Evolutionary conservation across 2,888 invertebrate genomes (phyloP).

Genomic region (Drosophila vallismaia): DNA sequence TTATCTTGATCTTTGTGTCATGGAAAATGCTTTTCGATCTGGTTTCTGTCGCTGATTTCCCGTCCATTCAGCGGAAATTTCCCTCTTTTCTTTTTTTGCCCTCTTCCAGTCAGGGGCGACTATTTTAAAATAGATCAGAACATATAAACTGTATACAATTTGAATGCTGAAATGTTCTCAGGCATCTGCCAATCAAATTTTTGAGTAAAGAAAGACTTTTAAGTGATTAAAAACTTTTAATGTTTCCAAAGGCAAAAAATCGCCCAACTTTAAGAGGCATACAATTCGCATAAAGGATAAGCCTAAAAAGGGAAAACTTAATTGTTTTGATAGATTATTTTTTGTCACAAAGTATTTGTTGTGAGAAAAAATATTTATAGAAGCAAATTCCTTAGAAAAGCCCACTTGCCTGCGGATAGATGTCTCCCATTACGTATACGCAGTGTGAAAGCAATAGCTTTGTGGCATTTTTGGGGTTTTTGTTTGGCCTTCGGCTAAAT

Average conservation of each 20-base stretch:
- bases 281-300: neutral
- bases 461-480: conserved; percentile 32
- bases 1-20: conserved; percentile 54
- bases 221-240: neutral
- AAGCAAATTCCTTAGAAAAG: conserved; percentile 22
- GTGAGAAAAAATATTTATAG: conserved; percentile 15
- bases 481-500: conserved; percentile 68
- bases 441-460: conserved; percentile 31
- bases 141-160: conserved; percentile 9
- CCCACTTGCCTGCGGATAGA: conserved; percentile 31
- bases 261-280: neutral
- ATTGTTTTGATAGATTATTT: conserved; percentile 17
- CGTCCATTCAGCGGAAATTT: conserved; percentile 23
- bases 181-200: conserved; percentile 20
- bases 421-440: conserved; percentile 35
- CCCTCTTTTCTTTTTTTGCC: conserved; percentile 3
- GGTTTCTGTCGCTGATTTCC: conserved; percentile 11
- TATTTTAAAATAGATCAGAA: conserved; percentile 26
- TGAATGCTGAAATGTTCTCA: conserved; percentile 1
- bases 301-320: neutral
- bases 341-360: neutral
- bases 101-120: conserved; percentile 37
- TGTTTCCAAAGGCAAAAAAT: neutral
- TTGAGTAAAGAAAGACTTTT: neutral
- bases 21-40: conserved; percentile 27